Base-by-base conservation (phyloP, 2,797 vertebrate genomes). In the Pyrocephalus nanus region DNA sequence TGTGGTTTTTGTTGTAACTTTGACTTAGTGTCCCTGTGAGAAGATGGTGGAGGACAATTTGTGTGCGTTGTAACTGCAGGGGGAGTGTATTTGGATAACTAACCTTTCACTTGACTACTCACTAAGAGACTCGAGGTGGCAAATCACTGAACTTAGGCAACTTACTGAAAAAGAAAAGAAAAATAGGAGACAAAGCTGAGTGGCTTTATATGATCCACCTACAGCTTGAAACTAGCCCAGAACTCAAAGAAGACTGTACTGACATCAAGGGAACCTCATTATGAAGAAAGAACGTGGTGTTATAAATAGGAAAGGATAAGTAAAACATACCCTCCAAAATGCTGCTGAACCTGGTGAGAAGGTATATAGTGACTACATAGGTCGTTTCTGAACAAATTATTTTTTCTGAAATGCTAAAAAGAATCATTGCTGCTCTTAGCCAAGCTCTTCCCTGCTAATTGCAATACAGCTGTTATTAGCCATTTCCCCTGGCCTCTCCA, bases 401-500 rank as follows among this genome's bases (percentile, higher is more conserved):
- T 92, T 94, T 77, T 86, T 66, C 64, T 65, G 71, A 93, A 34
- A 79, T 34, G 38, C 26, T 93, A 61, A 82, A 93, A 88, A 25
- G 42, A 91, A 78, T 72, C 12, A 69, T 32, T 65, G 22, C 32
- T 84, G 27, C 32, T 88, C 12, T 91, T 88, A 78, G 42, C 3
- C 22, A 73, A 73, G 17, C 29, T 51, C 22, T 83, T 67, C 19
- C 38, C 32, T 11, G 1, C 26, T 94, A 94, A 87, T 57, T 86
- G 64, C 64, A 57, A 86, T 55, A 84, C 4, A 90, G 47, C 57
- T 90, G 66, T 57, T 90, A 81, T 92, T 96, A 94, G 25, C 27
- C n/a, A 62, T 86, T 88, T 93, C 40, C 85, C 55, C 23, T 4
- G 12, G 67, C 25, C 38, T 78, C 38, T 57, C 29, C 15, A 47